Base-by-base conservation (phyloP, 2,113 vertebrate species). In the Calypte anna region DNA sequence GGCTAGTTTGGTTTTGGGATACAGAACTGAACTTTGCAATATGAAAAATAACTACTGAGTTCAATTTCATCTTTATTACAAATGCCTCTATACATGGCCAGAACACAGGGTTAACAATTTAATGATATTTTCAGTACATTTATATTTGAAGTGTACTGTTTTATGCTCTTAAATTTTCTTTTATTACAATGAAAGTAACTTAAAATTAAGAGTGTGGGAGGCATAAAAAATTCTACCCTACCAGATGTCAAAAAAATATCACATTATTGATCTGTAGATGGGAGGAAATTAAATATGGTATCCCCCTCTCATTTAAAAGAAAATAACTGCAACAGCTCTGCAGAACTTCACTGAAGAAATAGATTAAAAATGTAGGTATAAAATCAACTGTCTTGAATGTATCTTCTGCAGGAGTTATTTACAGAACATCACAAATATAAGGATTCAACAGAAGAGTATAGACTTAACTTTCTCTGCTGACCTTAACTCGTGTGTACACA, bases 221-320 rank as follows among this genome's bases (percentile, higher is more conserved):
- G 91, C 31, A 62, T 74, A 87, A 73, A 88, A 72, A 59, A 62
- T 48, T 27, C 25, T 82, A 86, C 40, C 67, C 48, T 89, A 84
- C 84, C 70, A 66, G 82, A 30, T 88, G 40, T 83, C 88, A 93
- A 84, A 93, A 91, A 88, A 95, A 93, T 82, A 93, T 91, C 40
- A 95, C 87, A 84, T 96, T 96, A 96, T 94, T 97, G 87, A 94
- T 95, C 93, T 96, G 67, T 27, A 77, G 58, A 91, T 74, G 92
- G 80, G 21, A 96, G 78, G 83, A 97, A 96, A 96, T 96, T 69
- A 96, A 97, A 97, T 80, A 93, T 72, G 78, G 86, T 38, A 92
- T 80, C 66, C 48, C 44, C 50, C 82, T 92, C 61, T 96, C 70
- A 73, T 97, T 95, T 89, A 93, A 95, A 89, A 95, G 82, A 55